Base-by-base conservation (phyloP, 2,888 invertebrate species). In the Leucophenga maculata region DNA sequence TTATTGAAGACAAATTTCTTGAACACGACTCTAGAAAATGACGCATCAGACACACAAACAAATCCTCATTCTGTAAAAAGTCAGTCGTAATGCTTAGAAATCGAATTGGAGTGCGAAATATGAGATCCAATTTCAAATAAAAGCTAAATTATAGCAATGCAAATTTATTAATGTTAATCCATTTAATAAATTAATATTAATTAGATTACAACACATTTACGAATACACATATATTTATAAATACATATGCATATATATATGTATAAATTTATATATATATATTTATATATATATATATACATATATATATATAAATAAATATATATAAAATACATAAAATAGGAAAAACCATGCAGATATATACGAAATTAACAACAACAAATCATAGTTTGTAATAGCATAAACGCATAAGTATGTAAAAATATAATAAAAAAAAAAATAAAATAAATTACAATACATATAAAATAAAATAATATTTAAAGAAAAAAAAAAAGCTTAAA, bases 341-440 rank as follows among this genome's bases (percentile, higher is more conserved):
- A 39, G 39, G 11, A 39, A 39, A 39, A 39, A 39, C 8, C 1
- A 55, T 39, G 39, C 6, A 20, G 39, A 68, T 16, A 60, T 62
- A 50, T 55, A 22, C 62, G 20, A 68, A 62, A 39, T 39, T 16
- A 26, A 20, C 55, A 67, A 39, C 60, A 54, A 62, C 65, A 50
- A 65, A 52, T 50, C 65, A 52, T 65, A 62, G 65, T 18, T 26
- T 65, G 52, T 65, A 52, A 52, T 62, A 50, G 50, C 50, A 50
- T 14, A 50, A n/a, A 50, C 39, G 8, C 31, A 48, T 31, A 60
- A 60, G 59, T 60, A 60, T 60, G 39, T 60, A 60, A 60, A 60
- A 60, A 60, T 16, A 32, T 55, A 20, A 52, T 52, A 52, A n/a
- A 52, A n/a, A 52, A 14, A 14, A 16, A 52, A 16, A 52, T n/a